Conservation (phyloP, 1,140 invertebrate species). For the Lepidotrigona ventralis region DNA sequence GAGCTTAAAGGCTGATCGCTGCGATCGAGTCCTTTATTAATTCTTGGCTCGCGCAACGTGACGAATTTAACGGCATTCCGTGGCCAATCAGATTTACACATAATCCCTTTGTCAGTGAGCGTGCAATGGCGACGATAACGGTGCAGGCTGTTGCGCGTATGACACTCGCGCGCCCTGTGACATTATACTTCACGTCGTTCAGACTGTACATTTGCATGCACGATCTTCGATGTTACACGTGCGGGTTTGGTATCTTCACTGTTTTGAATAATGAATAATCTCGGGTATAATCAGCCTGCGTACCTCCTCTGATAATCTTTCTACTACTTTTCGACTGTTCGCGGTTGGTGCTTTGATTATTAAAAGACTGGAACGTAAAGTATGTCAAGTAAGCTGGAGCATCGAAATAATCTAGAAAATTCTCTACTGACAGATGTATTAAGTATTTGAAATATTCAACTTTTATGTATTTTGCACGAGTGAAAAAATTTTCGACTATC, state of each 20-base stretch:
- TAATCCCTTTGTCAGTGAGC: conserved; percentile 46
- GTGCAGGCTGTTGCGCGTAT: conserved; percentile 37
- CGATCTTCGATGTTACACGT: background rate
- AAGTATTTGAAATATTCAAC: too few species aligned
- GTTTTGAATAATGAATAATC: background rate
- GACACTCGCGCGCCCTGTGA: background rate
- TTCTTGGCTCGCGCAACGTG: conserved; percentile 41
- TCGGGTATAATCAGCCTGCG: background rate
- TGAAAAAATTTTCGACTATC: too few species aligned
- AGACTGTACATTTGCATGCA: background rate
- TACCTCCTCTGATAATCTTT: background rate
- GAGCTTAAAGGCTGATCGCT: conserved; percentile 15
- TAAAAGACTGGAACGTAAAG: too few species aligned
- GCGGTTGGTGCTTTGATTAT: too few species aligned
- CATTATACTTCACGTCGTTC: background rate
- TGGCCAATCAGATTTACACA: conserved; percentile 58
- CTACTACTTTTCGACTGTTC: background rate
- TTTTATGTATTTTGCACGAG: too few species aligned
- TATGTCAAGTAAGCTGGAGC: too few species aligned
- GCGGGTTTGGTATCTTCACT: background rate
- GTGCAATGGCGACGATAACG: conserved; percentile 52
- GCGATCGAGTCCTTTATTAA: conserved; percentile 51
- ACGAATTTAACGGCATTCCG: conserved; percentile 63
- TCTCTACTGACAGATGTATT: too few species aligned
- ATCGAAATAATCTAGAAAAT: too few species aligned